phyloP scores from a whole-genome alignment of 2,888 invertebrate genomes.

The Celastrina argiolus region DNA sequence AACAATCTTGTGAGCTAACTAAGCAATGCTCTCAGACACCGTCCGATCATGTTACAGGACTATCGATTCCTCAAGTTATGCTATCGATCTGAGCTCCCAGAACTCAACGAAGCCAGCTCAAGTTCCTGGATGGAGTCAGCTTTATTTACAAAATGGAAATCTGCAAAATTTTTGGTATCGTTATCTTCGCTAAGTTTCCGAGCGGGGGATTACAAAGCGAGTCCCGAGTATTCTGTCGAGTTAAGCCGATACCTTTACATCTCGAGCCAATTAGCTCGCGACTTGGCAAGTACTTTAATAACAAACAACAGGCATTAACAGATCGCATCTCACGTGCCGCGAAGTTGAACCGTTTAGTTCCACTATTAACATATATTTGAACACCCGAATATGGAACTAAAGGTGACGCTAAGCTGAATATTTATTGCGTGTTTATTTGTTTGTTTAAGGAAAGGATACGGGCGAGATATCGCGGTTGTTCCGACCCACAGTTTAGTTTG shows the following conservation, averaged over 20 bases:
- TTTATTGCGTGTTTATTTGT: slow-evolving; percentile 5
- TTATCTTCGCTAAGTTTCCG: not conserved
- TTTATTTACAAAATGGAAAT: not conserved
- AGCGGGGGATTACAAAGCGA: slow-evolving; percentile 2
- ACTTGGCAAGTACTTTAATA: slow-evolving; percentile 30
- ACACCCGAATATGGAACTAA: slow-evolving; percentile 3
- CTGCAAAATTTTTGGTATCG: not conserved
- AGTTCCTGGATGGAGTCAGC: not conserved
- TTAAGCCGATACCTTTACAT: slow-evolving; percentile 18
- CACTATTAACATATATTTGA: slow-evolving; percentile 57
- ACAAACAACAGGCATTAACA: slow-evolving; percentile 40
- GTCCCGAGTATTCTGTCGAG: not conserved
- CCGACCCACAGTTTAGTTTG: not conserved
- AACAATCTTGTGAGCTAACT: not conserved
- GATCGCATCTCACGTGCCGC: slow-evolving; percentile 42
- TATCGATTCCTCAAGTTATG: not conserved
- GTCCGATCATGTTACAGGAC: not conserved
- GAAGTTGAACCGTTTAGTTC: slow-evolving; percentile 57
- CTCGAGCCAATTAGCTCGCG: slow-evolving; percentile 19
- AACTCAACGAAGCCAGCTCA: not conserved
- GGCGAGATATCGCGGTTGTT: not conserved
- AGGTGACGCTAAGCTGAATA: not conserved
- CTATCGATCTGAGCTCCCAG: not conserved
- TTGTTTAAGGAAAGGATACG: slow-evolving; percentile 1
- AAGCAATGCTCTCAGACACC: not conserved